Base-by-base conservation (phyloP, 2,797 vertebrate species). In the Manis crassicaudata region DNA sequence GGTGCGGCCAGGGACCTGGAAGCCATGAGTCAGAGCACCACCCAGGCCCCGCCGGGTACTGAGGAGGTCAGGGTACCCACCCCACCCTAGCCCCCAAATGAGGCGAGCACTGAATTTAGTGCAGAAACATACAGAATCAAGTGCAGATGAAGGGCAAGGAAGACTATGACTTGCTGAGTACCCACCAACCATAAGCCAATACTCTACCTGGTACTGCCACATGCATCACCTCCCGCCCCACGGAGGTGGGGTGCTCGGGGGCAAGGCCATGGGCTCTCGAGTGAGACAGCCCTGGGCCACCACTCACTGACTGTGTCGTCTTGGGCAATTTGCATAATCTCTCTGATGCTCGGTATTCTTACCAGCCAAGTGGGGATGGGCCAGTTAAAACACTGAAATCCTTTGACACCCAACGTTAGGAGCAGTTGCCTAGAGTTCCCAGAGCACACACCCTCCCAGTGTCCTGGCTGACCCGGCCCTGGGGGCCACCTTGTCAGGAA, bases 1-100 rank as follows among this genome's bases (percentile, higher is more conserved):
- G 1, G 60, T 13, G 43, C 68, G 80, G 80, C 60, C 52, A 77
- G 62, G 63, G 60, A 37, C 32, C 32, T 80, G 63, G 97, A 95
- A 96, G 94, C 62, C 68, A 2, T 90, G 96, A 97, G 93, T 97
- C 93, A 93, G 16, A 2, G 79, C 58, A 32, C 14, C 67, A 0
- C 10, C 50, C 56, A 50, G 87, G 85, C 65, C 70, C 85, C 46
- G 82, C 67, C 70, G 80, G 54, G 73, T 58, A 83, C 56, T 0
- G 25, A 70, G 82, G 80, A 90, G 90, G 68, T 86, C 70, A 83
- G 40, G 77, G 6, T 14, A 40, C 29, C 60, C 0, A 20, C 37
- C 27, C 50, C 2, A 68, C 21, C 70, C 32, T 4, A 56, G 58
- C 27, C 72, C 40, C 25, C 37, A 27, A 10, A 62, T 0, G 2